phyloP scores from a whole-genome alignment of 2,113 vertebrate species.

The Oenanthe melanoleuca region DNA sequence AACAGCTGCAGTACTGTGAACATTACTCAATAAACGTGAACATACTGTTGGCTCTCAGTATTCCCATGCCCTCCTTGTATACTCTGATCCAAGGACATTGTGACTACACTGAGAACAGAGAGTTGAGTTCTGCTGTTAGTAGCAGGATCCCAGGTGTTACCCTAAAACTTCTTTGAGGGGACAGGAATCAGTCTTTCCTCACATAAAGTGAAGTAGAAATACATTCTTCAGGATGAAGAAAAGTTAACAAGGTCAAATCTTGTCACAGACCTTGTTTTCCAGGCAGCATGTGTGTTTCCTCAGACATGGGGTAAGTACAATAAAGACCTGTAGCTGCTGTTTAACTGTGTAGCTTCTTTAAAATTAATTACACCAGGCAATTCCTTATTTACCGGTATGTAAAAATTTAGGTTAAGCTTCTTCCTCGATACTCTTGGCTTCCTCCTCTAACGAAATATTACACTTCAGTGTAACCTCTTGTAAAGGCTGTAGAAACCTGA shows the following conservation, averaged over 20 bases:
- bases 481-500: neutral
- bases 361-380: neutral
- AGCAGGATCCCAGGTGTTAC: neutral
- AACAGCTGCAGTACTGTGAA: neutral
- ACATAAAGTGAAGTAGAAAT: neutral
- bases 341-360: neutral
- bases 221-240: neutral
- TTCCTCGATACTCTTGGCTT: neutral
- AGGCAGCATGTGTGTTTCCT: neutral
- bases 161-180: neutral
- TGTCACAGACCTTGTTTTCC: neutral
- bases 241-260: neutral
- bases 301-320: neutral
- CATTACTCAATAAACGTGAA: constrained; percentile 33
- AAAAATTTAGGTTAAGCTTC: neutral
- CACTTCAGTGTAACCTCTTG: neutral
- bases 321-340: neutral
- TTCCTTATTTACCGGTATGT: neutral
- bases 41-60: neutral
- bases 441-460: neutral
- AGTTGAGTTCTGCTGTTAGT: neutral
- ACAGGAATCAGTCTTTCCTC: neutral
- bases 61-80: neutral
- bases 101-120: neutral
- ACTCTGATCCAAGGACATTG: too few relatives aligned